Evolutionary conservation across 2,113 vertebrate genomes (phyloP).

Genomic region (Syngnathus floridae): DNA sequence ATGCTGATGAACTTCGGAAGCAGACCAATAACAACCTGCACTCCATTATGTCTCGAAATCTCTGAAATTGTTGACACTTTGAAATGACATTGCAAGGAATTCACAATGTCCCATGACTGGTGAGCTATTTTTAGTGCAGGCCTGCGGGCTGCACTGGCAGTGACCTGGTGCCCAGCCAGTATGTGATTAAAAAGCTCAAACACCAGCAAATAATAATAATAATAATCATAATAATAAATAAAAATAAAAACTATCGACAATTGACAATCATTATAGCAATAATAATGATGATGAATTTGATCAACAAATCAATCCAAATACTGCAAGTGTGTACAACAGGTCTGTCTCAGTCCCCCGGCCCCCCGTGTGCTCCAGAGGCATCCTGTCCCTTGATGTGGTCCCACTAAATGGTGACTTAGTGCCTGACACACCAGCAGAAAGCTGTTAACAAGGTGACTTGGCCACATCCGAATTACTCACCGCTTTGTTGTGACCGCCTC

Average conservation of each 20-base stretch:
- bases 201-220: no score
- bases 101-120: not conserved
- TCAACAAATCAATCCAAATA: no score
- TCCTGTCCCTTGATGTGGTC: slow-evolving; percentile 29
- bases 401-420: slow-evolving; percentile 41
- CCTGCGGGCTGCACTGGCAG: not conserved
- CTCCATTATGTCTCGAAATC: not conserved
- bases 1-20: not conserved
- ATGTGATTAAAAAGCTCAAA: no score
- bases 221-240: no score
- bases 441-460: slow-evolving; percentile 26
- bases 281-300: no score
- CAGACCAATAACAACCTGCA: not conserved
- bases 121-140: not conserved
- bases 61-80: not conserved
- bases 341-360: not conserved
- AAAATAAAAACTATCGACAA: no score
- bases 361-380: slow-evolving; percentile 13
- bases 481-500: slow-evolving; percentile 23
- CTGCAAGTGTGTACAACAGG: no score
- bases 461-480: slow-evolving; percentile 30
- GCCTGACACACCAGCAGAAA: slow-evolving; percentile 35
- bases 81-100: not conserved
- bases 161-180: no score
- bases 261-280: no score